Percentiles rank a stretch among this genome's conserved stretches.
phyloP scores from a whole-genome alignment of 2,113 vertebrate genomes.

The Ptilorrhoa leucosticta region DNA sequence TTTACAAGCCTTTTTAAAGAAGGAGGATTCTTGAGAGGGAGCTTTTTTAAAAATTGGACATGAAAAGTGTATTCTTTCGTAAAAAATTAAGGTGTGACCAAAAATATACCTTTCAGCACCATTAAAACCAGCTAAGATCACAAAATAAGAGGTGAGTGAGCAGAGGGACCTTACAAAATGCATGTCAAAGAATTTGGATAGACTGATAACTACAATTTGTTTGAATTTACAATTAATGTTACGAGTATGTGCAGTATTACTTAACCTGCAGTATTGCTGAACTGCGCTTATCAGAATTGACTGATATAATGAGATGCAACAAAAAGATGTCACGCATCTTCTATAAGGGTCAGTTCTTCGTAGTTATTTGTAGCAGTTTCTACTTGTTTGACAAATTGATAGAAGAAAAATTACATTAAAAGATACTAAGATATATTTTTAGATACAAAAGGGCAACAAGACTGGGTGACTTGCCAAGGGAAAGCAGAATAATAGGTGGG shows the following conservation, averaged over 20 bases:
- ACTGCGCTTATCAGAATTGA: not conserved
- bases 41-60: not conserved
- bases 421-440: not conserved
- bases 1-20: not conserved
- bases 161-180: not conserved
- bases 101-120: not conserved
- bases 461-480: not conserved
- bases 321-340: not conserved
- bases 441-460: not conserved
- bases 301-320: not conserved
- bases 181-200: not conserved
- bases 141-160: not conserved
- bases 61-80: not conserved
- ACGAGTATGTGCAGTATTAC: not conserved
- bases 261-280: not conserved
- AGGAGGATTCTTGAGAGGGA: not conserved
- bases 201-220: not conserved
- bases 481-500: not conserved
- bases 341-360: not conserved
- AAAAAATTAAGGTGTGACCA: not conserved
- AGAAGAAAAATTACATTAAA: not conserved
- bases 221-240: not conserved
- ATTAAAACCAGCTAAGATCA: not conserved
- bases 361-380: not conserved
- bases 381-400: not conserved